A percentile compares a stretch with the other conserved stretches of the same genome.
These are phyloP conservation scores for Hartigia nigra DNA, from an alignment of 2,888 invertebrate species.

Conservation along the genomic window DNA sequence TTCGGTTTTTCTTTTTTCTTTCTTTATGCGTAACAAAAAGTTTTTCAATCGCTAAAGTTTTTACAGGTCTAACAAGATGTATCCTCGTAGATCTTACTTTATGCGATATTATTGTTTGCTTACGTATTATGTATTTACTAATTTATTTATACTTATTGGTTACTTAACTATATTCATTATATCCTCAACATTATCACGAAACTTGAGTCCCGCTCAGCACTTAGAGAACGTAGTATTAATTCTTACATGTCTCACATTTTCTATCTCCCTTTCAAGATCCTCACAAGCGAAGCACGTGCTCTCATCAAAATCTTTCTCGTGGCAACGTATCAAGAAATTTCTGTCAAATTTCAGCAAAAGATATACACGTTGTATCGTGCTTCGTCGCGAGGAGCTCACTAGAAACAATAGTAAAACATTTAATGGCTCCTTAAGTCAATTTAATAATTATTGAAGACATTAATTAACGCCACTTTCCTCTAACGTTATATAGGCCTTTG, in stretches of 20 bases:
- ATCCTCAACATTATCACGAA: conserved; percentile 36
- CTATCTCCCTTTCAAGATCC: background rate
- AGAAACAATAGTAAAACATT: conserved; percentile 22
- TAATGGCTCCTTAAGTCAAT: conserved; percentile 28
- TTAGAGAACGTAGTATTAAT: conserved; percentile 26
- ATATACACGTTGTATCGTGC: conserved; percentile 5
- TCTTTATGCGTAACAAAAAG: conserved; percentile 5
- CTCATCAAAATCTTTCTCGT: no score
- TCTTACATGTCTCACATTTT: conserved; percentile 11
- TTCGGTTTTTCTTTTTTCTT: conserved; percentile 23
- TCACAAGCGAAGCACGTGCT: background rate
- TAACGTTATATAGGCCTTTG: conserved; percentile 55
- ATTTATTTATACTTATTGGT: conserved; percentile 6
- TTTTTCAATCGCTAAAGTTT: conserved; percentile 1
- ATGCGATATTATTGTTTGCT: conserved; percentile 7
- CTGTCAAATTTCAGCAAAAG: conserved; percentile 2
- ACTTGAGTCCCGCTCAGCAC: conserved; percentile 36
- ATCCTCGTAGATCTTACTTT: conserved; percentile 18
- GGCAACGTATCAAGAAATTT: conserved; percentile 11
- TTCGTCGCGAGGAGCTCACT: background rate
- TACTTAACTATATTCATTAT: conserved; percentile 21
- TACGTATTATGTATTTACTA: conserved; percentile 14
- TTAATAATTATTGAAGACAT: conserved; percentile 45
- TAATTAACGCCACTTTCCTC: conserved; percentile 44
- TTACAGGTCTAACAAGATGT: conserved; percentile 1